A percentile compares a stretch with the other conserved stretches of the same genome.
Evolutionary conservation across 2,888 invertebrate genomes (phyloP).

Genomic region (Neoitamus cyanurus): DNA sequence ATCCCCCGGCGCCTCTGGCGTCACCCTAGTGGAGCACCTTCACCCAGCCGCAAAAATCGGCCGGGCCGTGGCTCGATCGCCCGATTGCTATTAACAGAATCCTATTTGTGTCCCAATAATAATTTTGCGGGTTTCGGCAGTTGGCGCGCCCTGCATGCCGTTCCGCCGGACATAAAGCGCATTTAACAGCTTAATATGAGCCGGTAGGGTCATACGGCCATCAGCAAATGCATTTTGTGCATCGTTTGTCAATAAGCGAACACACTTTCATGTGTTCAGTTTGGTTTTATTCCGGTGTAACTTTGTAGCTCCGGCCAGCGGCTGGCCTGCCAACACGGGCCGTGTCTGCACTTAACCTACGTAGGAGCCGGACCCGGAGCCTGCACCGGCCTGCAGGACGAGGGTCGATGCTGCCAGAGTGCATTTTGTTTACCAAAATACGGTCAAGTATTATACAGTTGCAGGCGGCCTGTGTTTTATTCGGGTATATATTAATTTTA

Average conservation of each 20-base stretch:
- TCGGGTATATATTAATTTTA: slow-evolving; percentile 62
- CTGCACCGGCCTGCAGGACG: slow-evolving; percentile 6
- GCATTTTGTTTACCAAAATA: slow-evolving; percentile 44
- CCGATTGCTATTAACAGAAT: slow-evolving; percentile 47
- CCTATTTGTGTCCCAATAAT: slow-evolving; percentile 46
- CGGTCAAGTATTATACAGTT: slow-evolving; percentile 51
- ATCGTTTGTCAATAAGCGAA: slow-evolving; percentile 44
- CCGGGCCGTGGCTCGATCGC: neutral
- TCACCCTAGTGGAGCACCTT: neutral
- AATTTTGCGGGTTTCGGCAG: slow-evolving; percentile 45
- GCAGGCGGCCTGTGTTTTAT: slow-evolving; percentile 53
- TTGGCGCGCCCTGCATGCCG: neutral
- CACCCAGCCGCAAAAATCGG: neutral
- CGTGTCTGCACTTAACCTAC: slow-evolving; percentile 36
- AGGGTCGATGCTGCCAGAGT: slow-evolving; percentile 17
- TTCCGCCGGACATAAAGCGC: slow-evolving; percentile 38
- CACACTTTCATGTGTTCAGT: slow-evolving; percentile 40
- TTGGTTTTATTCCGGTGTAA: slow-evolving; percentile 44
- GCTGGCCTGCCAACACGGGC: slow-evolving; percentile 23
- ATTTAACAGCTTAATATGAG: slow-evolving; percentile 41
- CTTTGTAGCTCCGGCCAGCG: slow-evolving; percentile 29
- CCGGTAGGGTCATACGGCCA: slow-evolving; percentile 8
- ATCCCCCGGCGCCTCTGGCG: neutral
- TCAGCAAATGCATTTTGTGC: slow-evolving; percentile 40
- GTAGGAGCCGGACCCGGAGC: neutral